Conservation (phyloP, 2,888 invertebrate genomes). For the Cylindroiulus punctatus region DNA sequence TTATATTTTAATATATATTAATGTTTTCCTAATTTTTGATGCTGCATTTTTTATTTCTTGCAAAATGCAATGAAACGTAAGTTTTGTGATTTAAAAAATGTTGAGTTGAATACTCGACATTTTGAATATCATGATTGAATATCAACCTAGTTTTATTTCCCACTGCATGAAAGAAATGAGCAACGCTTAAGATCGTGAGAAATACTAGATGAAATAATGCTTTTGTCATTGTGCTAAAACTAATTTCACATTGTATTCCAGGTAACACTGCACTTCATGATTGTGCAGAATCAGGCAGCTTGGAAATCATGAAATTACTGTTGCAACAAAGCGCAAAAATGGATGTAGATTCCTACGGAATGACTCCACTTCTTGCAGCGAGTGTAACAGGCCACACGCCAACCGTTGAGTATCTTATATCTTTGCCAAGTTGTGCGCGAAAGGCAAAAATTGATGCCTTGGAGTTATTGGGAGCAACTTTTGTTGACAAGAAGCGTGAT, state of each 20-base stretch:
- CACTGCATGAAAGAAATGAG: no score
- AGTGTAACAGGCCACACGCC: constrained; percentile 88
- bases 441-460: constrained; percentile 84
- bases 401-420: constrained; percentile 91
- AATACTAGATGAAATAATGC: no score
- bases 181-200: no score
- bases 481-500: constrained; percentile 95
- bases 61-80: no score
- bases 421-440: constrained; percentile 76
- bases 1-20: no score
- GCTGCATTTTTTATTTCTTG: no score
- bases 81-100: no score
- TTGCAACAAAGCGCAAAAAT: constrained; percentile 88
- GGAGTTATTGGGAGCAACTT: constrained; percentile 92
- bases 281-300: constrained; percentile 94
- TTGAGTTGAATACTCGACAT: no score
- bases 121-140: no score
- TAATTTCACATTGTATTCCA: constrained; percentile 60
- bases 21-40: no score
- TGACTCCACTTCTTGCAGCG: constrained; percentile 94
- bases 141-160: no score
- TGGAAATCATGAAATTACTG: constrained; percentile 90
- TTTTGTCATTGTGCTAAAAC: no score
- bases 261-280: constrained; percentile 96
- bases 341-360: constrained; percentile 94